Evolutionary conservation across 92 coral and sea anemone species (phyloP).

Genomic region (Blastomussa wellsi): DNA sequence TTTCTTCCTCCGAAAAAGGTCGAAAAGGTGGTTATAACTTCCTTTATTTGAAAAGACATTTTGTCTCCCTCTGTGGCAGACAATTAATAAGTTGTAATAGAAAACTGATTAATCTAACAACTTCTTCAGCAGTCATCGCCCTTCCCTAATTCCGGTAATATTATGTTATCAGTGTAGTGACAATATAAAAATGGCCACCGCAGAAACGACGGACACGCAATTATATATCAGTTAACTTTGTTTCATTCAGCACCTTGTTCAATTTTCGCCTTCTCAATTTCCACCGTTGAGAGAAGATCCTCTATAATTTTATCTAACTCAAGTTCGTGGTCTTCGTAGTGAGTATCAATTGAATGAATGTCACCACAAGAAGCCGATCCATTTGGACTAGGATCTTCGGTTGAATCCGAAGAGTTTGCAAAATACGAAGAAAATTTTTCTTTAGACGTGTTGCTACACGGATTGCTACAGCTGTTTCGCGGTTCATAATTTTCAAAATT

Average conservation of each 20-base stretch:
- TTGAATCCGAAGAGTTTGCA: neutral
- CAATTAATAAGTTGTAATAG: neutral
- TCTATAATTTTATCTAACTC: constrained; percentile 75
- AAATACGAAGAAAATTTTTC: constrained; percentile 3
- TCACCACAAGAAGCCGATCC: constrained; percentile 12
- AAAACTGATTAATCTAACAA: neutral
- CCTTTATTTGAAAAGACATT: neutral
- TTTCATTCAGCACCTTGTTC: constrained; percentile 40
- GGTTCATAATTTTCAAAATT: constrained; percentile 24
- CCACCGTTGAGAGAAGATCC: constrained; percentile 75
- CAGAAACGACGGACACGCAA: neutral
- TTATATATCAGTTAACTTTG: neutral
- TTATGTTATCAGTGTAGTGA: neutral
- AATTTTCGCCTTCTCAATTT: constrained; percentile 65
- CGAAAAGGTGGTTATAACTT: neutral
- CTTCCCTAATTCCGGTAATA: neutral
- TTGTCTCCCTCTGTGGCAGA: neutral
- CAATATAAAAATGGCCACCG: neutral
- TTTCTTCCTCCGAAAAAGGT: neutral
- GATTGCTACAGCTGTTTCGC: neutral
- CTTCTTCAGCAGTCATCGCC: neutral
- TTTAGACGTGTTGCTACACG: neutral
- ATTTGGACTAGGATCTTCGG: neutral
- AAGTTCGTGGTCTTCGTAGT: constrained; percentile 59
- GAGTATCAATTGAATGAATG: constrained; percentile 32